A percentile compares a stretch with the other conserved stretches of the same genome.
These are phyloP conservation scores for Puntigrus tetrazona DNA, from an alignment of 2,113 vertebrate genomes.

Conservation along the genomic window DNA sequence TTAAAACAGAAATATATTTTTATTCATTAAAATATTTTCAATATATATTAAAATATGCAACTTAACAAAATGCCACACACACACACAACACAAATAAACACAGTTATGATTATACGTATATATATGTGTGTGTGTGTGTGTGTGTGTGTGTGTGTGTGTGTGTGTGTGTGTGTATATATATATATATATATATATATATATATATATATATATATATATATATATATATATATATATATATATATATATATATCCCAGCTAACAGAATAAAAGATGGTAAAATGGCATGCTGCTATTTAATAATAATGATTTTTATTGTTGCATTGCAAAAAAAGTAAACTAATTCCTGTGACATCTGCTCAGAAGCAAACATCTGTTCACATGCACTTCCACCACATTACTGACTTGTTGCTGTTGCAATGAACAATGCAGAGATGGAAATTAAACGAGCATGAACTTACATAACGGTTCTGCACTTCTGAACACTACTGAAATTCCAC, in stretches of 20 bases:
- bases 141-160: no score
- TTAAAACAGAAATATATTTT: slow-evolving; percentile 8
- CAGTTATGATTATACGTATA: no score
- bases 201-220: no score
- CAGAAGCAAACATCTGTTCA: slow-evolving; percentile 8
- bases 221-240: no score
- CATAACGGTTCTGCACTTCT: background rate
- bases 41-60: background rate
- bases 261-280: no score
- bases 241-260: no score
- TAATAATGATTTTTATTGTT: no score
- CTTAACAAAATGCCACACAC: background rate
- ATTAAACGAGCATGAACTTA: background rate
- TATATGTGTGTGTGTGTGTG: no score
- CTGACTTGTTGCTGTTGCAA: slow-evolving; percentile 27
- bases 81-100: background rate
- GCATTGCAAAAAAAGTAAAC: no score
- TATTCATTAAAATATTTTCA: background rate
- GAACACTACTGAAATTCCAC: background rate
- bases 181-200: no score
- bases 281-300: no score
- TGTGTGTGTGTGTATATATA: no score
- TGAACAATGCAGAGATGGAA: slow-evolving; percentile 7
- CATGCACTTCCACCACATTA: background rate
- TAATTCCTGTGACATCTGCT: background rate